These are phyloP conservation scores for Trachymyrmex cornetzi DNA, from an alignment of 1,140 invertebrate genomes.

Conservation along the genomic window DNA sequence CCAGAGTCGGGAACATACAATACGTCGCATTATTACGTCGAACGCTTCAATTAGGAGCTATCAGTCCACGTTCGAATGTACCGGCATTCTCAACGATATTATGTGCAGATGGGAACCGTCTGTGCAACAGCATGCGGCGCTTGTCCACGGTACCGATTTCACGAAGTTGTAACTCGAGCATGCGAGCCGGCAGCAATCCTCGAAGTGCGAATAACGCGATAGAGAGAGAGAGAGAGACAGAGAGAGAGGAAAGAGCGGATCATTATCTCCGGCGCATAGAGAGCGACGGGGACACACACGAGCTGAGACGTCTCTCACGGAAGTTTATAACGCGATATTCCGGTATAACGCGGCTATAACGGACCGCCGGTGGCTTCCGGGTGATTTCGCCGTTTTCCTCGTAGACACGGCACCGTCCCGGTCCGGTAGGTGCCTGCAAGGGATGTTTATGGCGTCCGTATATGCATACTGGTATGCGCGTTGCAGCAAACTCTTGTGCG, in stretches of 20 bases:
- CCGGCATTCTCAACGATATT: conserved; percentile 27
- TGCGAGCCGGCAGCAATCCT: conserved; percentile 15
- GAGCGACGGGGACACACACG: conserved; percentile 31
- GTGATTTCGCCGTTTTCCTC: conserved; percentile 65
- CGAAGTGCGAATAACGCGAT: conserved; percentile 43
- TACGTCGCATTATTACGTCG: neutral
- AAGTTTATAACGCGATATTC: conserved; percentile 64
- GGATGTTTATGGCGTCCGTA: conserved; percentile 56
- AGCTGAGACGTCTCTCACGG: conserved; percentile 46
- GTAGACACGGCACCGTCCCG: conserved; percentile 44
- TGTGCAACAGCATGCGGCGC: neutral
- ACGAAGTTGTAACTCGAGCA: conserved; percentile 42
- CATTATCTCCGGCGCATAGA: conserved; percentile 47
- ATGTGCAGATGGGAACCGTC: conserved; percentile 11
- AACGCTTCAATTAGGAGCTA: neutral
- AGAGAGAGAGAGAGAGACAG: conserved; percentile 36
- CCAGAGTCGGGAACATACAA: neutral
- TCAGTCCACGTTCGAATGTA: neutral
- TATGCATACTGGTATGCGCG: conserved; percentile 50
- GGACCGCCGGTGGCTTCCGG: conserved; percentile 62
- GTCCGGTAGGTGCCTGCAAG: conserved; percentile 46
- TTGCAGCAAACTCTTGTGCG: conserved; percentile 45
- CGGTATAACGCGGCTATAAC: conserved; percentile 57
- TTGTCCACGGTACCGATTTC: conserved; percentile 35
- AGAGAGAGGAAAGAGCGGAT: conserved; percentile 42